Evolutionary conservation across 2,888 invertebrate genomes (phyloP).

Genomic region (Prosapia bicincta): DNA sequence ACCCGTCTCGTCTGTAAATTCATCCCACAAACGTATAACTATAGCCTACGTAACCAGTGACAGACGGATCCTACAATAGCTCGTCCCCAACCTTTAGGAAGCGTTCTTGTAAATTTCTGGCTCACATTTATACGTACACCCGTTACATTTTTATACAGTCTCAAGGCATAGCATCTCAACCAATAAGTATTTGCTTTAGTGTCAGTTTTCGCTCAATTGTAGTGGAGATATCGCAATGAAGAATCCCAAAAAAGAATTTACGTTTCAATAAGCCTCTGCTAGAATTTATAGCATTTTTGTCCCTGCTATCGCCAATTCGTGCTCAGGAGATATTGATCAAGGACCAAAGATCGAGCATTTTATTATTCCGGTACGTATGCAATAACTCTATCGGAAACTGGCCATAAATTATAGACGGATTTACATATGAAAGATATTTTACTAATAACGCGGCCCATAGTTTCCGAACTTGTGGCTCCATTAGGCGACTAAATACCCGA

Average conservation of each 20-base stretch:
- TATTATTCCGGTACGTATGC: not conserved
- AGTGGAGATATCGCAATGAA: too few species aligned
- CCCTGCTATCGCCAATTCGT: not conserved
- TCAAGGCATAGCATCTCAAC: too few species aligned
- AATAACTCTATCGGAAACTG: not conserved
- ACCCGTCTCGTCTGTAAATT: too few species aligned
- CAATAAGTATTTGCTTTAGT: too few species aligned
- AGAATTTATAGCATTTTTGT: not conserved
- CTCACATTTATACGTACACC: too few species aligned
- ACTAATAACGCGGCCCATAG: not conserved
- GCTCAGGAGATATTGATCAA: not conserved
- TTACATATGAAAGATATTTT: not conserved
- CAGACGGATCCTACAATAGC: too few species aligned
- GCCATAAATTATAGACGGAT: not conserved
- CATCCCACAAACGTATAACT: too few species aligned
- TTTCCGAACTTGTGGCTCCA: not conserved
- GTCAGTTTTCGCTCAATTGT: too few species aligned
- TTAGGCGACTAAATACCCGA: not conserved
- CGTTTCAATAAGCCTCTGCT: not conserved
- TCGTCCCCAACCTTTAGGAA: too few species aligned
- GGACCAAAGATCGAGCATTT: not conserved
- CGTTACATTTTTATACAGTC: too few species aligned
- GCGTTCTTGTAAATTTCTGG: too few species aligned
- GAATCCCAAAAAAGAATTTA: not conserved
- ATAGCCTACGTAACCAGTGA: too few species aligned